phyloP scores from a whole-genome alignment of 2,797 vertebrate species.

The Poecilia wingei region DNA sequence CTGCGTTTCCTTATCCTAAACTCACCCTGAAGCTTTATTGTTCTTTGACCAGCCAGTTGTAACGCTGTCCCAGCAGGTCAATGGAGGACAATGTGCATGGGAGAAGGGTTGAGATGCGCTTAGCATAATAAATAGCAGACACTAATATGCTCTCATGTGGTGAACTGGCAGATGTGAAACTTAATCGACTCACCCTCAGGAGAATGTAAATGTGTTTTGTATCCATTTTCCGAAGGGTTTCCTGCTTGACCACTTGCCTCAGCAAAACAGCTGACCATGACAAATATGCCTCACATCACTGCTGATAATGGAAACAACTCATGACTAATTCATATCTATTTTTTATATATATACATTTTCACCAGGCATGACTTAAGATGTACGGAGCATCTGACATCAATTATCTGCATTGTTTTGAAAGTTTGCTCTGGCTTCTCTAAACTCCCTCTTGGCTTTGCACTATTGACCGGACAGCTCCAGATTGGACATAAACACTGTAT shows the following conservation, averaged over 20 bases:
- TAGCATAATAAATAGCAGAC: not conserved
- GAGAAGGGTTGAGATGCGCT: not conserved
- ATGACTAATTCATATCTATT: conserved; percentile 1
- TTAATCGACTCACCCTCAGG: conserved; percentile 11
- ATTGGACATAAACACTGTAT: conserved; percentile 77
- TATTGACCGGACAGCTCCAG: conserved; percentile 63
- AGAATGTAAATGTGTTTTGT: conserved; percentile 28
- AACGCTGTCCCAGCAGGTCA: not conserved
- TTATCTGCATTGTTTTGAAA: conserved; percentile 19
- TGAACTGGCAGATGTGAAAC: not conserved
- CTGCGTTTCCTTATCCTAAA: not conserved
- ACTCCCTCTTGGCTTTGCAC: conserved; percentile 48
- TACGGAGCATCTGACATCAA: conserved; percentile 30
- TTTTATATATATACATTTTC: not conserved
- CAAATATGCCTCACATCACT: conserved; percentile 28
- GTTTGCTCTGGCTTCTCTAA: conserved; percentile 38
- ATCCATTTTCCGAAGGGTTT: conserved; percentile 38
- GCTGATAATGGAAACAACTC: not conserved
- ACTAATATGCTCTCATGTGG: not conserved
- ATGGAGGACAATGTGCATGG: not conserved
- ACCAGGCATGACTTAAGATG: conserved; percentile 18
- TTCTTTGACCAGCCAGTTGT: not conserved
- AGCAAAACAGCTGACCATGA: conserved; percentile 38
- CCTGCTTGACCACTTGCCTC: conserved; percentile 25
- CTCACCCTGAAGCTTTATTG: not conserved